Conservation (phyloP, 2,113 vertebrate genomes). For the Mustelus asterias region DNA sequence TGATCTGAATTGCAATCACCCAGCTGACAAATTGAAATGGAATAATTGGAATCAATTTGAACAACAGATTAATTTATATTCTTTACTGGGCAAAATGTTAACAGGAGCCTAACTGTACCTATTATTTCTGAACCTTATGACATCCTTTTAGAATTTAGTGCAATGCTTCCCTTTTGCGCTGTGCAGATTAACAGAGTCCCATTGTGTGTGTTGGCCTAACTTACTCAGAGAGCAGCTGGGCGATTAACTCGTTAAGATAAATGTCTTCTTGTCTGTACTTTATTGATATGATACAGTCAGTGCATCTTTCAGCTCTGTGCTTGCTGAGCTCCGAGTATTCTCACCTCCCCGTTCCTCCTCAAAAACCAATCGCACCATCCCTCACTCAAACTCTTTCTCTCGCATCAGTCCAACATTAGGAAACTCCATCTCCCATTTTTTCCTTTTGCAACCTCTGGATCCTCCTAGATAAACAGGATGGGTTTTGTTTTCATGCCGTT, state of each 20-base stretch:
- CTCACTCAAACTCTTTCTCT: not conserved
- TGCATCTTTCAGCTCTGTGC: not conserved
- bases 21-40: not conserved
- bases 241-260: constrained; percentile 6
- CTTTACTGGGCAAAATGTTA: not conserved
- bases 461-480: not conserved
- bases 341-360: not conserved
- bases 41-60: not conserved
- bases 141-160: constrained; percentile 11
- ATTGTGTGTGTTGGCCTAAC: not conserved
- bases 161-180: not conserved
- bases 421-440: not conserved
- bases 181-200: not conserved
- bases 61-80: not conserved
- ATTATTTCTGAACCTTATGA: not conserved
- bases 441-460: not conserved
- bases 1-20: not conserved
- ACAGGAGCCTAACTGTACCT: not conserved
- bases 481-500: not conserved
- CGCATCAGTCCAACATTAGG: not conserved
- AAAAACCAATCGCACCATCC: not conserved
- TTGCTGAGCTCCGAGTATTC: not conserved
- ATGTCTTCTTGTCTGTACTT: not conserved
- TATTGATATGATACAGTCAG: not conserved
- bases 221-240: not conserved